Base-by-base conservation (phyloP, 1,140 invertebrate genomes). In the Coptotermes formosanus region DNA sequence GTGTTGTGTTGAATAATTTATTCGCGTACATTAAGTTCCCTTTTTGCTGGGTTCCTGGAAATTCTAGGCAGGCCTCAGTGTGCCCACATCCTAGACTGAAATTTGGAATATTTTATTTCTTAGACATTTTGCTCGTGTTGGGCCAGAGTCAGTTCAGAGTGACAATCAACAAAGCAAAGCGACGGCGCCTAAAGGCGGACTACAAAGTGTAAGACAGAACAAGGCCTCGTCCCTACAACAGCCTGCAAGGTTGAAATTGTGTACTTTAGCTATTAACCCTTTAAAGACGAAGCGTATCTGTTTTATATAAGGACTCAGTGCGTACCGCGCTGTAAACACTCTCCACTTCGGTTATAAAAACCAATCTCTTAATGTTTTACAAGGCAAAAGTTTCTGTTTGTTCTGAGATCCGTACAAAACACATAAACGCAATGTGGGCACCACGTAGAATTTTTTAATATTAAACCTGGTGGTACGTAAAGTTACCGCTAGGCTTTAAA, bases 1-100 rank as follows among this genome's bases (percentile, higher is more conserved):
- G 64, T 30, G 64, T 75, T 75, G 64, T 75, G 64, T 75, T 75
- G 64, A 75, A 75, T 75, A 75, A 75, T 75, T 75, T 75, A 75
- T 75, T 75, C 64, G 64, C 30, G 64, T 30, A 16, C 64, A 75
- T 75, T 75, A 75, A 75, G 30, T 75, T 75, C 2, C 14, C 64
- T 75, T 75, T 8, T 30, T 75, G 9, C 64, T n/a, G 1, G 64
- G 25, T 75, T 75, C 25, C 64, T 3, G 64, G n/a, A 25, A 75
- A 75, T 9, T 6, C 6, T 9, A 25, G 3, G n/a, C 4, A 75
- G 25, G 25, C n/a, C 4, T 75, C n/a, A 30, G 25, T 25, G 25
- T 55, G 64, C 3, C 25, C 6, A 30, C 0, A 3, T 75, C n/a
- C n/a, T 75, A 7, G 6, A 4, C 25, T 75, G n/a, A 75, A 69